These are phyloP conservation scores for Scolopax bukidnonensis DNA, from an alignment of 2,797 vertebrate genomes.

Conservation along the genomic window DNA sequence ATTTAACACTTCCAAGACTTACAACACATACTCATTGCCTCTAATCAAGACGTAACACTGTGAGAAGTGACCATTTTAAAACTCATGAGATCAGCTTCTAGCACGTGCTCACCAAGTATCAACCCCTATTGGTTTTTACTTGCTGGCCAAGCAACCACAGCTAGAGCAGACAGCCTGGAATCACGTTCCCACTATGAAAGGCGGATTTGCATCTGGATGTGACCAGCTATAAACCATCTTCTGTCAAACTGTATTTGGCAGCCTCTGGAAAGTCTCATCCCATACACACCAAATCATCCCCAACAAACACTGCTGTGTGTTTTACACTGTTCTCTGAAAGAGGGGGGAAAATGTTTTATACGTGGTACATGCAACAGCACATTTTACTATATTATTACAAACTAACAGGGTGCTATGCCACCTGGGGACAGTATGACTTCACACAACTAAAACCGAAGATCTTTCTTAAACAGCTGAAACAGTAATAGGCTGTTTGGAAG, in stretches of 20 bases:
- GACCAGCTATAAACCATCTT: neutral
- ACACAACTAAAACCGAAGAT: neutral
- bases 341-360: neutral
- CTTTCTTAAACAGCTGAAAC: slow-evolving; percentile 1
- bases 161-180: neutral
- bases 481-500: neutral
- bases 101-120: neutral
- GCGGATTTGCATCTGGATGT: neutral
- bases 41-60: neutral
- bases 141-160: neutral
- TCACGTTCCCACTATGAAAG: rapidly evolving
- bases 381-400: neutral
- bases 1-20: neutral
- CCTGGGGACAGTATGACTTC: neutral
- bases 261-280: neutral
- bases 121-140: neutral
- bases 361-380: neutral
- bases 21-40: neutral
- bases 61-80: neutral
- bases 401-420: neutral
- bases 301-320: neutral
- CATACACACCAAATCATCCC: neutral
- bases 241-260: neutral
- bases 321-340: neutral
- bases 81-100: neutral